Conservation (phyloP, 2,797 vertebrate genomes). For the Gymnopithys bicolor region DNA sequence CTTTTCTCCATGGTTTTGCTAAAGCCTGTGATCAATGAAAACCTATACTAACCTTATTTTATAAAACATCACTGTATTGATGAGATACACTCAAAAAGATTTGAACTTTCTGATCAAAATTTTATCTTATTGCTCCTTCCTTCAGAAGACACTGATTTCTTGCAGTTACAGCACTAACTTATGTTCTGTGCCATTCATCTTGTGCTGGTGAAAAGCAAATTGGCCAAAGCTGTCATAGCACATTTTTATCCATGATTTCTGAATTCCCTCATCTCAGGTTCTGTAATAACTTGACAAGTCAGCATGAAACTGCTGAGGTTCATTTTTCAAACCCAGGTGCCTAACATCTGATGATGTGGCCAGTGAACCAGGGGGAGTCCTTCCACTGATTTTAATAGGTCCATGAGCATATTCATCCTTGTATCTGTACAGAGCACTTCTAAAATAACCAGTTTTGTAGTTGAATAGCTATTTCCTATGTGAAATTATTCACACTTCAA, state of each 20-base stretch:
- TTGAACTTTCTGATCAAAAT: neutral
- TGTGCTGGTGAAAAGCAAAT: neutral
- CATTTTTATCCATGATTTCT: neutral
- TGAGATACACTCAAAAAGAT: neutral
- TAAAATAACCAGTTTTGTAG: neutral
- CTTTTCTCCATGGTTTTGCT: neutral
- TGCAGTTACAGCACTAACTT: neutral
- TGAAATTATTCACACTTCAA: neutral
- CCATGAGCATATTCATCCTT: neutral
- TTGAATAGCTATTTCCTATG: neutral
- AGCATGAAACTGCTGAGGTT: neutral
- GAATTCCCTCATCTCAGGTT: neutral
- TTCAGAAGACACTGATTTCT: neutral
- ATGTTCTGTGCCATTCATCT: accelerated
- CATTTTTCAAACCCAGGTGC: neutral
- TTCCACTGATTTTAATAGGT: neutral
- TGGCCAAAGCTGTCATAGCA: neutral
- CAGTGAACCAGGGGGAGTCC: neutral
- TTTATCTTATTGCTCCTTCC: neutral
- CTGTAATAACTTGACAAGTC: neutral
- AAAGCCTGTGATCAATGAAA: neutral
- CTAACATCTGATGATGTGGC: neutral
- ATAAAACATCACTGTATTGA: neutral
- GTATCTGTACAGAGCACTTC: neutral
- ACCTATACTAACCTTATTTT: neutral